Conservation (phyloP, 2,888 invertebrate species). For the Acanthosepion pharaonis region DNA sequence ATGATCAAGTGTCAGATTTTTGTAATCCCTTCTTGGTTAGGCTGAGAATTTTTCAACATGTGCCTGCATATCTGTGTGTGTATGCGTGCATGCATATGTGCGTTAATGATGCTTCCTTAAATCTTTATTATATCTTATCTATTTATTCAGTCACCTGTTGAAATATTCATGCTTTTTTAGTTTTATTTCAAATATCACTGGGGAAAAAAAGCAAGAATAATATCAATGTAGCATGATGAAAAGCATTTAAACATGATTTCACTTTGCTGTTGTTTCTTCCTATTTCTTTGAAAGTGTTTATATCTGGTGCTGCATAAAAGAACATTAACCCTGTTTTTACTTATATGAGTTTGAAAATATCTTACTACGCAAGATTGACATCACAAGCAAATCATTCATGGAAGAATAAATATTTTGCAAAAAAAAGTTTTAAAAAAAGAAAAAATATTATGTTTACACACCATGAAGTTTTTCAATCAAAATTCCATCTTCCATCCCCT, state of each 20-base stretch:
- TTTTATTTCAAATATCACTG: background rate
- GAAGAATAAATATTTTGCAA: background rate
- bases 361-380: background rate
- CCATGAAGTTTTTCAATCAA: constrained; percentile 8
- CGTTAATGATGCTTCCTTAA: background rate
- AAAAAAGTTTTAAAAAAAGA: background rate
- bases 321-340: background rate
- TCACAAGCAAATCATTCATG: background rate
- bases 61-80: too few relatives aligned
- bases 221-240: background rate
- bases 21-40: too few relatives aligned
- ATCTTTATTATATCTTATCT: too few relatives aligned
- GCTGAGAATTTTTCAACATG: too few relatives aligned
- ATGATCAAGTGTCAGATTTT: too few relatives aligned
- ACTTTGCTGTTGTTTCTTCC: background rate
- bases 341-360: constrained; percentile 2
- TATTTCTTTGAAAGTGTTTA: background rate
- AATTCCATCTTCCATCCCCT: background rate
- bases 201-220: background rate
- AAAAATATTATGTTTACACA: background rate
- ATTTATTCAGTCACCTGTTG: too few relatives aligned
- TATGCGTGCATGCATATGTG: too few relatives aligned
- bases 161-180: background rate
- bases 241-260: background rate
- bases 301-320: background rate